Evolutionary conservation across 2,888 invertebrate species (phyloP).

Genomic region (Acheta domesticus): DNA sequence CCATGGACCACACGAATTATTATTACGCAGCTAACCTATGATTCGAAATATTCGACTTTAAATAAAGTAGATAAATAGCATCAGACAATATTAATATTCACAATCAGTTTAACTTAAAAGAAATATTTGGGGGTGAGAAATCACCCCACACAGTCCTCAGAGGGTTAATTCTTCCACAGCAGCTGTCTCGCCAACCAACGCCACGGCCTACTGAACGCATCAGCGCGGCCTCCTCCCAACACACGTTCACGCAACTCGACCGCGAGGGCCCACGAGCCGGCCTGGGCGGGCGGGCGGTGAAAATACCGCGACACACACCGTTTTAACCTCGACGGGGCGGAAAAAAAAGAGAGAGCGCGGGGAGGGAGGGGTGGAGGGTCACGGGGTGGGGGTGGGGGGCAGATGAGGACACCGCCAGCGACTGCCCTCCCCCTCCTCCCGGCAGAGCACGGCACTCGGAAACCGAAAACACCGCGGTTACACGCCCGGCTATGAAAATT

Average conservation of each 20-base stretch:
- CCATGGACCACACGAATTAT: too few species aligned
- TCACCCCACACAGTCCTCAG: too few species aligned
- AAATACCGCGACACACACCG: constrained; percentile 8
- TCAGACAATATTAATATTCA: too few species aligned
- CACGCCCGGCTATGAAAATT: constrained; percentile 37
- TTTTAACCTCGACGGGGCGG: constrained; percentile 5
- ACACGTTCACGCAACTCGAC: not conserved
- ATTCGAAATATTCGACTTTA: too few species aligned
- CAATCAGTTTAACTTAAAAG: too few species aligned
- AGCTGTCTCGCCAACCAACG: too few species aligned
- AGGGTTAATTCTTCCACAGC: too few species aligned
- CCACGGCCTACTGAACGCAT: not conserved
- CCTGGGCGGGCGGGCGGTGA: not conserved
- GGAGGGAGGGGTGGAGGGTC: not conserved
- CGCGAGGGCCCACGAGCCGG: too few species aligned
- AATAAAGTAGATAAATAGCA: too few species aligned
- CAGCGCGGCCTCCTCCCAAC: not conserved
- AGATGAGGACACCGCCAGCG: constrained; percentile 19
- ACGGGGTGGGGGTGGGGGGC: not conserved
- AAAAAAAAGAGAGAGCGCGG: not conserved
- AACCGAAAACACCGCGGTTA: constrained; percentile 34
- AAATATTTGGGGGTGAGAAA: too few species aligned
- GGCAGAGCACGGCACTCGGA: not conserved
- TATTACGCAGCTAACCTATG: too few species aligned
- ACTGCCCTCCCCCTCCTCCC: not conserved